A percentile compares a stretch with the other conserved stretches of the same genome.
phyloP scores from a whole-genome alignment of 1,140 invertebrate species.

The Psix sp. region DNA sequence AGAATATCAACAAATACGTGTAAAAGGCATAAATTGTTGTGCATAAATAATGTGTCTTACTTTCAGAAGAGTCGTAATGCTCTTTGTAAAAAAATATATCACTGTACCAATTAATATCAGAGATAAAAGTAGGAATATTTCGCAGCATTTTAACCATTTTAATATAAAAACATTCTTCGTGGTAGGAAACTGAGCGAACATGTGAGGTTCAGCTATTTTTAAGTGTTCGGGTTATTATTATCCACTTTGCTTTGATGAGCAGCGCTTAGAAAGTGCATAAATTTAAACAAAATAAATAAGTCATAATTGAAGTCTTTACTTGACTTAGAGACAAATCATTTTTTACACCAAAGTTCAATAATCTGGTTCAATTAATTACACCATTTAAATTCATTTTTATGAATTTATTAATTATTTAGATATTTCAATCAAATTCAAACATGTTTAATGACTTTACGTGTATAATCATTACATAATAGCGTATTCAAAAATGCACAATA shows the following conservation, averaged over 20 bases:
- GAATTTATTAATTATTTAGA: no score
- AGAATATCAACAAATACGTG: no score
- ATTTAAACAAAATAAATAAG: slow-evolving; percentile 4
- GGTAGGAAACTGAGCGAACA: slow-evolving; percentile 39
- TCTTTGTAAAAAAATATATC: slow-evolving; percentile 56
- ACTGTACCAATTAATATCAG: slow-evolving; percentile 74
- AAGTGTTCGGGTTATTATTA: slow-evolving; percentile 71
- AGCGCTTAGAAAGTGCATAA: slow-evolving; percentile 22
- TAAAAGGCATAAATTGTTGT: no score
- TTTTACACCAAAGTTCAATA: no score
- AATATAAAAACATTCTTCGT: slow-evolving; percentile 62
- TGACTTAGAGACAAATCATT: background rate
- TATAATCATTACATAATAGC: no score
- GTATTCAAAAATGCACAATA: no score
- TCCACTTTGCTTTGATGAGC: slow-evolving; percentile 41
- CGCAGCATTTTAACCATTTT: slow-evolving; percentile 69
- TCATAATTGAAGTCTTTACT: no score
- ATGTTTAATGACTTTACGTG: no score
- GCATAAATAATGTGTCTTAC: slow-evolving; percentile 38
- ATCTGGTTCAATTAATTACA: no score
- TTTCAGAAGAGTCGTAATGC: slow-evolving; percentile 58
- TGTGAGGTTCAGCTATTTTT: slow-evolving; percentile 67
- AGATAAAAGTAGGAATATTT: slow-evolving; percentile 73
- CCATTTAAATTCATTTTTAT: no score
- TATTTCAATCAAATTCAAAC: no score